Evolutionary conservation across 2,888 invertebrate genomes (phyloP), one percentile per base, ranked within the genome.

Genomic region (Eueremaeus valkanovi): DNA sequence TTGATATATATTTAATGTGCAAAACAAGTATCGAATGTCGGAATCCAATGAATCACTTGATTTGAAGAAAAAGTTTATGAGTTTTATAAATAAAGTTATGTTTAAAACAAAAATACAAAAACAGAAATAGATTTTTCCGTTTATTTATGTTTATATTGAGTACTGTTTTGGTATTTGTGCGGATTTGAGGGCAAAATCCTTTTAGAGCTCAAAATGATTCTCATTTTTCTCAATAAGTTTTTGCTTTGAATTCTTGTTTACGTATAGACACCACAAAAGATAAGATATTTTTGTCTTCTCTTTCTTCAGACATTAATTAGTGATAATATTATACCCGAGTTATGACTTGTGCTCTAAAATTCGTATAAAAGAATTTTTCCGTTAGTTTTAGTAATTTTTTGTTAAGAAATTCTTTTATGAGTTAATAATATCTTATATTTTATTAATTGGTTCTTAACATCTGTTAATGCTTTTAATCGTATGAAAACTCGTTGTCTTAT

Each of bases 161-260:
- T 45, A 11, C 11, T 55, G 33, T 36, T 1, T 63, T 33, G n/a
- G 33, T 63, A 63, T 63, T 33, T 36, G 21, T 33, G 18, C 18
- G n/a, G 21, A 36, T 36, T 63, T 63, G 63, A 63, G 63, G 63
- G 63, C 63, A 63, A 63, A 63, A 63, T 63, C 63, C 63, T 63
- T 63, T 36, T 63, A n/a, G 8, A 31, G 8, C 27, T 29, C n/a
- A n/a, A n/a, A 55, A 55, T 27, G 55, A 11, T 55, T 27, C 27
- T 6, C 27, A 13, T 55, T 55, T 24, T 6, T 27, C 27, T 27
- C 55, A 55, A 55, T 16, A 55, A 27, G 11, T 55, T 55, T 55
- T 27, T 13, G 55, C 8, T 11, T 11, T 24, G 9, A 21, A 27
- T 55, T 55, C 8, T 24, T 55, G 55, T 55, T 55, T 55, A 51